Percentiles rank a stretch among this genome's conserved stretches.
Conservation (phyloP, 2,113 vertebrate genomes). For the Phylloscopus whistleri region DNA sequence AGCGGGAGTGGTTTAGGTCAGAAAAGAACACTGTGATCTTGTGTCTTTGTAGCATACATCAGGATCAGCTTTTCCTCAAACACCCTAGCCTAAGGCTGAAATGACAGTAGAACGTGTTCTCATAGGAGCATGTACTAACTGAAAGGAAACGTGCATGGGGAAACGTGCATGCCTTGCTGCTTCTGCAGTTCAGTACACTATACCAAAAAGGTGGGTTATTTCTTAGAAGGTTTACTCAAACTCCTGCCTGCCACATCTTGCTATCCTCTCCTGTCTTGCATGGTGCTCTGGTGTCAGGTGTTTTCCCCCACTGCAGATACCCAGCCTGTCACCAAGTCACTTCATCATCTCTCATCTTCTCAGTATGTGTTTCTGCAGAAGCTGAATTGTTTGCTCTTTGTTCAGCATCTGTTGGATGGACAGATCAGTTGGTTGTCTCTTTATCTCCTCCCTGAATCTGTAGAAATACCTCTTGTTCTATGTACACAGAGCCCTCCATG, state of each 20-base stretch:
- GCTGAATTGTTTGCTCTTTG: not conserved
- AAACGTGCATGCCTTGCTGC: fast-evolving
- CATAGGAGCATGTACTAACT: not conserved
- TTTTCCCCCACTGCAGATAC: not conserved
- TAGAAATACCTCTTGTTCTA: not conserved
- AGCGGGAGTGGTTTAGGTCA: not conserved
- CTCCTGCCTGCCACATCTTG: not conserved
- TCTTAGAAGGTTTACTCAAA: not conserved
- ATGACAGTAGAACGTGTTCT: not conserved
- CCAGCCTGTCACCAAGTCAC: not conserved
- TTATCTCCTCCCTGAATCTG: not conserved
- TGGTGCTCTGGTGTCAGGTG: not conserved
- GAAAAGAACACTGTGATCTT: not conserved
- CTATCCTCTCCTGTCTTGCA: not conserved
- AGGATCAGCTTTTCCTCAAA: not conserved
- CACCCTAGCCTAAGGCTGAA: not conserved
- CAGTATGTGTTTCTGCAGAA: fast-evolving
- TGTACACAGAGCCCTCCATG: fast-evolving
- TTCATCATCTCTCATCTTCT: not conserved
- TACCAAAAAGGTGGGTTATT: not conserved
- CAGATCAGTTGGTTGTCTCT: not conserved
- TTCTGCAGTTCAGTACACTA: not conserved
- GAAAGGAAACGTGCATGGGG: not conserved
- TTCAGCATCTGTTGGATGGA: not conserved
- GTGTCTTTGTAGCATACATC: not conserved